These are phyloP conservation scores for Pocillopora damicornis DNA, from an alignment of 64 coral and sea anemone genomes.

Conservation along the genomic window DNA sequence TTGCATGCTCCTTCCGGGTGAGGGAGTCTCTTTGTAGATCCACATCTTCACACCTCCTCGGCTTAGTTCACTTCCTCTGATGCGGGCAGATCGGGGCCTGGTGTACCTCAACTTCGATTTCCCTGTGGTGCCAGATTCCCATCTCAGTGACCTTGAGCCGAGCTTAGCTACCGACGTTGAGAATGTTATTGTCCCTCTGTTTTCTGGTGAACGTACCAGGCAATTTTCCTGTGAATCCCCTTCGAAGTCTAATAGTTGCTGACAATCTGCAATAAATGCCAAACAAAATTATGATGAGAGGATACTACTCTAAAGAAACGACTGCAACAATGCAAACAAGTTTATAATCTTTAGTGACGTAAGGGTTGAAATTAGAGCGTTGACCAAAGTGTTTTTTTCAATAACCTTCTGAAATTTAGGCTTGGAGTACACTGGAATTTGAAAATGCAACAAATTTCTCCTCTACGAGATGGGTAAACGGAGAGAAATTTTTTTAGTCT, in stretches of 20 bases:
- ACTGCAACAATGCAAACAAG: too few relatives aligned
- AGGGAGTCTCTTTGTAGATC: constrained; percentile 6
- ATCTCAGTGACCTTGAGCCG: neutral
- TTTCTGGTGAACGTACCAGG: neutral
- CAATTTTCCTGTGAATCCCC: neutral
- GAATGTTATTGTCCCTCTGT: neutral
- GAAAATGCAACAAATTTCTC: too few relatives aligned
- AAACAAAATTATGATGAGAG: too few relatives aligned
- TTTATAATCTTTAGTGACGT: too few relatives aligned
- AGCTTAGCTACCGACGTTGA: neutral
- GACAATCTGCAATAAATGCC: too few relatives aligned
- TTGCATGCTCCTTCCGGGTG: neutral
- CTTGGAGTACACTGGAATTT: too few relatives aligned
- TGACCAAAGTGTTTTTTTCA: too few relatives aligned
- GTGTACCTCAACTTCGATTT: neutral
- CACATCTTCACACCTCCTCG: constrained; percentile 37
- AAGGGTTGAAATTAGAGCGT: too few relatives aligned
- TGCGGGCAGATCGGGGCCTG: neutral
- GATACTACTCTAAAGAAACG: too few relatives aligned
- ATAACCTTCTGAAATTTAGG: too few relatives aligned
- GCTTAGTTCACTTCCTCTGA: neutral
- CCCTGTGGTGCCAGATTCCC: neutral
- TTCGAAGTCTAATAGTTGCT: neutral
- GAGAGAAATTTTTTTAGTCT: too few relatives aligned
- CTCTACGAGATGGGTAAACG: too few relatives aligned